phyloP scores from a whole-genome alignment of 2,797 vertebrate species.

The Delichon dasypus region DNA sequence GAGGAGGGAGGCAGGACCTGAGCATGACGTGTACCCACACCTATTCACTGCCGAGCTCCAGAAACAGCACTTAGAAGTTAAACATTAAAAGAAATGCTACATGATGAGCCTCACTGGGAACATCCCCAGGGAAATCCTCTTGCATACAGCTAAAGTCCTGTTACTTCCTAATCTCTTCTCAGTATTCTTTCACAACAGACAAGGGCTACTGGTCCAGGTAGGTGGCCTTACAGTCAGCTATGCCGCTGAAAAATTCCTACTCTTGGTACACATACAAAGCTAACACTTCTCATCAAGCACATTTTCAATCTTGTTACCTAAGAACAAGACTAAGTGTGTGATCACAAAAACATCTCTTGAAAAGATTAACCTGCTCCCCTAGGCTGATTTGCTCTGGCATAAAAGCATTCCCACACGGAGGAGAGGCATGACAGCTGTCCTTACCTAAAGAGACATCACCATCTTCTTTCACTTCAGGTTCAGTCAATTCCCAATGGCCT shows the following conservation, averaged over 20 bases:
- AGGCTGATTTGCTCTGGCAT: not conserved
- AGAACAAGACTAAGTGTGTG: not conserved
- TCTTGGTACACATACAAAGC: not conserved
- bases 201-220: not conserved
- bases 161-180: not conserved
- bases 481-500: not conserved
- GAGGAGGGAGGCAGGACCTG: not conserved
- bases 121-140: not conserved
- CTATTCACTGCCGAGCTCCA: not conserved
- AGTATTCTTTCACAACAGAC: not conserved
- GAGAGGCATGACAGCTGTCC: not conserved
- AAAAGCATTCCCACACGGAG: accelerated
- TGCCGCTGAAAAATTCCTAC: not conserved
- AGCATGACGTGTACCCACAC: accelerated
- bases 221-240: not conserved
- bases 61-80: not conserved
- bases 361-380: not conserved
- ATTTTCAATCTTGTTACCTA: not conserved
- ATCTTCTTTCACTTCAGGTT: not conserved
- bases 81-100: not conserved
- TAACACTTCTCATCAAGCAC: not conserved
- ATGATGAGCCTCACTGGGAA: not conserved
- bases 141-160: not conserved
- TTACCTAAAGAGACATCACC: not conserved
- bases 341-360: not conserved